Conservation (phyloP, 2,113 vertebrate genomes). For the Ictalurus furcatus region DNA sequence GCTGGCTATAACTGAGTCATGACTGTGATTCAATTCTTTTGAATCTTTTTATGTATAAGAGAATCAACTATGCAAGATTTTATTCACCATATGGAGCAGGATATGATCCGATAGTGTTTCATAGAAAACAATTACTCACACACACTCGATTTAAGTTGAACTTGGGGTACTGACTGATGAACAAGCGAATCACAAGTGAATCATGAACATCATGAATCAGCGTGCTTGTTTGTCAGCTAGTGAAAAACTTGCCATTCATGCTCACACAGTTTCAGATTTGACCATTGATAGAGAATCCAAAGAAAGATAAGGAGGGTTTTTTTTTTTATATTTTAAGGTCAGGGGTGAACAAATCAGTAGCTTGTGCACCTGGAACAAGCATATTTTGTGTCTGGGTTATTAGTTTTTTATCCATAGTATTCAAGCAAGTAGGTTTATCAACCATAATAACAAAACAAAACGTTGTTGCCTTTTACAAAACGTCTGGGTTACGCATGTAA, state of each 20-base stretch:
- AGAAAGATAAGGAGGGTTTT: background rate
- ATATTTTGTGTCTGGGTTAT: background rate
- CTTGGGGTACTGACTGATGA: background rate
- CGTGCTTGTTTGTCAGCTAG: background rate
- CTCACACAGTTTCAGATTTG: background rate
- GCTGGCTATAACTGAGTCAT: background rate
- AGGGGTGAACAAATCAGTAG: background rate
- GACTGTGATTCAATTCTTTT: background rate
- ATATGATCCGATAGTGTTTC: background rate
- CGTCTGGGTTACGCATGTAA: too few species aligned
- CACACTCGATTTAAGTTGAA: background rate
- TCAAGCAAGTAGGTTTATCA: background rate
- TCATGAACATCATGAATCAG: background rate
- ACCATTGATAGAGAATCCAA: background rate
- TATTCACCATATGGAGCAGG: background rate
- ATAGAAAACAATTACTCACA: background rate
- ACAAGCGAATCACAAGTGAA: background rate
- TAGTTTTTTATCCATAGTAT: background rate
- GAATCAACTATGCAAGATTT: background rate
- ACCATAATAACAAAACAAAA: background rate
- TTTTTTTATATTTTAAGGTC: background rate
- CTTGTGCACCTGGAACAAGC: background rate
- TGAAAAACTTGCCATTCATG: background rate
- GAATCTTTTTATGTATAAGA: background rate
- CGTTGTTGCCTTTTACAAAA: background rate